These are phyloP conservation scores for Barypeithes pellucidus DNA, from an alignment of 2,888 invertebrate species.

Conservation along the genomic window DNA sequence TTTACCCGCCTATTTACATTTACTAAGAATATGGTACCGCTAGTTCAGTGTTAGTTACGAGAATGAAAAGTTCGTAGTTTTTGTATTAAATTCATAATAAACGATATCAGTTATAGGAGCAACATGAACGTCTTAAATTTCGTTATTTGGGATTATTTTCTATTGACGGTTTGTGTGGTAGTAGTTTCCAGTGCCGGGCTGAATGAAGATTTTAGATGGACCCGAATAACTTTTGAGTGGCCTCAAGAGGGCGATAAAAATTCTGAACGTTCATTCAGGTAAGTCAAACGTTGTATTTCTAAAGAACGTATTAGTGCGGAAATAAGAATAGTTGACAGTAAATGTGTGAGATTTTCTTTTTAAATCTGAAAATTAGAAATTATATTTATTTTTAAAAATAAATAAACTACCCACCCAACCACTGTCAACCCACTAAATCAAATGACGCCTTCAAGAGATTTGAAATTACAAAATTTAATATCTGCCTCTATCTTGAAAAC, in stretches of 20 bases:
- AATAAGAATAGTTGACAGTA: too few species aligned
- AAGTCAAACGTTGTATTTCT: too few species aligned
- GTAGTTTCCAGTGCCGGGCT: slow-evolving; percentile 59
- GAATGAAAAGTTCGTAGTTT: background rate
- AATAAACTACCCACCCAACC: too few species aligned
- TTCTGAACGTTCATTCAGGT: slow-evolving; percentile 25
- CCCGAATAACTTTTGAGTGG: slow-evolving; percentile 64
- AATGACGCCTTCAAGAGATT: too few species aligned
- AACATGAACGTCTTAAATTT: background rate
- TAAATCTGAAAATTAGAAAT: too few species aligned
- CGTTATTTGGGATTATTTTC: background rate
- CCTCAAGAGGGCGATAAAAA: slow-evolving; percentile 41
- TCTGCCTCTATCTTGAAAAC: too few species aligned
- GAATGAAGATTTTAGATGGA: slow-evolving; percentile 68
- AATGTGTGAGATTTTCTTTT: too few species aligned
- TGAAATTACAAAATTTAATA: too few species aligned
- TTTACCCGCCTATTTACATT: background rate
- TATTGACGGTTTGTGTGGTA: slow-evolving; percentile 19
- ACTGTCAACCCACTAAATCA: too few species aligned
- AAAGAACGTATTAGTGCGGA: too few species aligned
- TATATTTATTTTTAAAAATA: too few species aligned
- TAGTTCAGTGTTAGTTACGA: background rate
- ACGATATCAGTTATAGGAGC: background rate
- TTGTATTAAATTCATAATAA: background rate
- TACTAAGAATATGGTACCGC: too few species aligned